Conservation (phyloP, 2,888 invertebrate species). For the Pyrrhia umbra region DNA sequence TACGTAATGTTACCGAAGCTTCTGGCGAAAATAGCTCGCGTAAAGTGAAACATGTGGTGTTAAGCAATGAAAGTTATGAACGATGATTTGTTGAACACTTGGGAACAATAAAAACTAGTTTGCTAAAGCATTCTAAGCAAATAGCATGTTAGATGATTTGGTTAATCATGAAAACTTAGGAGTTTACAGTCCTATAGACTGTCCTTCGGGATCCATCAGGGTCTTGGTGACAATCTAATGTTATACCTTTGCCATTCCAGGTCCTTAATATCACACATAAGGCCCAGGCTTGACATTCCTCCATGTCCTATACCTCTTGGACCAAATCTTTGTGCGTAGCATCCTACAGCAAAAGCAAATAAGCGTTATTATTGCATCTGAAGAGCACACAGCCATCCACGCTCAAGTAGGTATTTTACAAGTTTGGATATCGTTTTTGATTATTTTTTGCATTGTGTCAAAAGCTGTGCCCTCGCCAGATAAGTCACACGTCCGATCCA, state of each 20-base stretch:
- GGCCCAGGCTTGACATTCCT: constrained; percentile 95
- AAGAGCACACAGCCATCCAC: constrained; percentile 78
- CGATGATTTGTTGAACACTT: constrained; percentile 30
- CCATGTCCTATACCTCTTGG: constrained; percentile 98
- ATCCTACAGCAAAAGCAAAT: constrained; percentile 92
- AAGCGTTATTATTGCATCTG: constrained; percentile 81
- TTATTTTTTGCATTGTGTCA: constrained; percentile 47
- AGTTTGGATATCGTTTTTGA: constrained; percentile 30
- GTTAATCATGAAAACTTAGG: constrained; percentile 68
- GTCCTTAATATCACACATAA: constrained; percentile 96
- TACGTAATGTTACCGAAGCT: constrained; percentile 69
- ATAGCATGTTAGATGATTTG: constrained; percentile 67
- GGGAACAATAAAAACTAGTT: constrained; percentile 63
- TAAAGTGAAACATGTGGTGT: constrained; percentile 51
- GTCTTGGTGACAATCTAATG: constrained; percentile 66
- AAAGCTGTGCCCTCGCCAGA: constrained; percentile 84
- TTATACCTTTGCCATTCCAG: constrained; percentile 93
- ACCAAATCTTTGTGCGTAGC: constrained; percentile 98
- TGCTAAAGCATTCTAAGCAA: constrained; percentile 83
- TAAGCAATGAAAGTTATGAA: constrained; percentile 62
- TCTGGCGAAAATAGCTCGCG: constrained; percentile 47
- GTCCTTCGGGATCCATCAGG: constrained; percentile 62
- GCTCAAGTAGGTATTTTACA: constrained; percentile 39
- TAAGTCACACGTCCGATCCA: constrained; percentile 78
- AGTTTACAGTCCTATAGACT: constrained; percentile 73